A percentile compares a stretch with the other conserved stretches of the same genome.
These are phyloP conservation scores for Rhagium mordax DNA, from an alignment of 2,888 invertebrate species.

Conservation along the genomic window DNA sequence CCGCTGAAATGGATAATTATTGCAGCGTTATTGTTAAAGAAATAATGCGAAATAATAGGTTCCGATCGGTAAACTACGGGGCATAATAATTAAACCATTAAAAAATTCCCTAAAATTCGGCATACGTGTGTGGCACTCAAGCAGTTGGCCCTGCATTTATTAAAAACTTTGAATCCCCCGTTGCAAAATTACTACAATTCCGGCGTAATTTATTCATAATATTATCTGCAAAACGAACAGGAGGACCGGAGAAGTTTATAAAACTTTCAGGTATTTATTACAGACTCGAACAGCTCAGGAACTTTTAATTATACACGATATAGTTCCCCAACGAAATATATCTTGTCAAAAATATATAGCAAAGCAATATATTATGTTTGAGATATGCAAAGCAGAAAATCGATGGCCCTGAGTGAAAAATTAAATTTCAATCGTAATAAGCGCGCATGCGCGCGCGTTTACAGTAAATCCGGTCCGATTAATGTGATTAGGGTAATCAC, in stretches of 20 bases:
- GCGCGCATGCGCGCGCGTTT: conserved; percentile 48
- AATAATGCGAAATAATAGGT: conserved; percentile 29
- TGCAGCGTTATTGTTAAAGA: conserved; percentile 16
- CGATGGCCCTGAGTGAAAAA: conserved; percentile 61
- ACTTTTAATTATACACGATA: conserved; percentile 57
- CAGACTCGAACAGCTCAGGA: conserved; percentile 43
- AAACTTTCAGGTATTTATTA: conserved; percentile 50
- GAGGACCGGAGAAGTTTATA: conserved; percentile 37
- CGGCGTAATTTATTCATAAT: conserved; percentile 51
- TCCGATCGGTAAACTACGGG: conserved; percentile 27
- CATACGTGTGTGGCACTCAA: conserved; percentile 24
- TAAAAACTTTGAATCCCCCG: conserved; percentile 41
- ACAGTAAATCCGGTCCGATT: conserved; percentile 55
- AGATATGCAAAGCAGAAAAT: conserved; percentile 58
- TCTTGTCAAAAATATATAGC: conserved; percentile 55
- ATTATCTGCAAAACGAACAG: conserved; percentile 39
- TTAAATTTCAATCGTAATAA: conserved; percentile 61
- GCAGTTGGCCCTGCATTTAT: conserved; percentile 31
- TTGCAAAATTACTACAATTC: conserved; percentile 51
- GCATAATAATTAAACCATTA: conserved; percentile 46
- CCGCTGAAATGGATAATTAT: neutral
- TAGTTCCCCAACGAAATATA: conserved; percentile 49
- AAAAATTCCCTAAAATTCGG: conserved; percentile 45
- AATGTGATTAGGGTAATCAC: conserved; percentile 64
- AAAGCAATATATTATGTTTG: conserved; percentile 55